Percentiles rank a stretch among this genome's conserved stretches.
Evolutionary conservation across 2,888 invertebrate species (phyloP).

Genomic region (Euplagia quadripunctaria): DNA sequence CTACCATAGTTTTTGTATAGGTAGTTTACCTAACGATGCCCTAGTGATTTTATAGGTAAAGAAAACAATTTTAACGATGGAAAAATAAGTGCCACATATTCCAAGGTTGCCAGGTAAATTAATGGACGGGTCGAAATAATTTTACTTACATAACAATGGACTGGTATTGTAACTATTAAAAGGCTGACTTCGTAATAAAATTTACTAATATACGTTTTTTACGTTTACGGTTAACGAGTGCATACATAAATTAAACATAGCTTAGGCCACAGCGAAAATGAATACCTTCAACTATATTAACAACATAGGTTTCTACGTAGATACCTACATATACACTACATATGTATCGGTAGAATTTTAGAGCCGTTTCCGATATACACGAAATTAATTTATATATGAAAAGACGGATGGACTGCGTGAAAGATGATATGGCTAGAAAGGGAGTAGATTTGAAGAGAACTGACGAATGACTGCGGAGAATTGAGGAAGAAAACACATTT

Average conservation of each 20-base stretch:
- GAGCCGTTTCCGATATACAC: neutral
- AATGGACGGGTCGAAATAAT: neutral
- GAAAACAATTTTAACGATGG: neutral
- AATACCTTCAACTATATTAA: neutral
- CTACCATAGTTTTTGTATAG: neutral
- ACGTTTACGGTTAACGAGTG: neutral
- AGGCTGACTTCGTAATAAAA: neutral
- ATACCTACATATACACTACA: neutral
- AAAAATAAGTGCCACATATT: neutral
- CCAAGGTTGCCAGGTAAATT: conserved; percentile 8
- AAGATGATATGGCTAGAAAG: too few species aligned
- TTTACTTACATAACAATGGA: neutral
- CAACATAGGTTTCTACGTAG: neutral
- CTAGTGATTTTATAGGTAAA: neutral
- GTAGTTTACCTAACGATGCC: neutral
- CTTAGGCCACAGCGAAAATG: too few species aligned
- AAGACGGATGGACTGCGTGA: too few species aligned
- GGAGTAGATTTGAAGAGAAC: too few species aligned
- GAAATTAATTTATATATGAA: neutral
- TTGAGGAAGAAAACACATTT: too few species aligned
- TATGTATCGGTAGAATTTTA: neutral
- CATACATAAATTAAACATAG: neutral
- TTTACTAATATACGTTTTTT: neutral
- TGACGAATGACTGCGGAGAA: too few species aligned
- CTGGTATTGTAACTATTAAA: conserved; percentile 1